A percentile compares a stretch with the other conserved stretches of the same genome.
Evolutionary conservation across 2,113 vertebrate genomes (phyloP).

Genomic region (Ptyas mucosa): DNA sequence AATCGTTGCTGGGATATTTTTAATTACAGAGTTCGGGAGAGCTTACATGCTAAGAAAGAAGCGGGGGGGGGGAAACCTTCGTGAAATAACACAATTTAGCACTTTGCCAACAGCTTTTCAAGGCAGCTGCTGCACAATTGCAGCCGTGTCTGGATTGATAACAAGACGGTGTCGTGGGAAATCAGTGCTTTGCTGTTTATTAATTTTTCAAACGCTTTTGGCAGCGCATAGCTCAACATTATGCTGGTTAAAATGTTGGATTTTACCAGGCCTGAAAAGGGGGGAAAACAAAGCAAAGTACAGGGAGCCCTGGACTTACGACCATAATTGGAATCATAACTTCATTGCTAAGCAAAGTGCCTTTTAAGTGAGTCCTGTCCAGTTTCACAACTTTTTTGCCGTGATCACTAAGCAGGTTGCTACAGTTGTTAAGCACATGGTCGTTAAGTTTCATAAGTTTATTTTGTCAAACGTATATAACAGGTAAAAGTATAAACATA

Average conservation of each 20-base stretch:
- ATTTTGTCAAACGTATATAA: no score
- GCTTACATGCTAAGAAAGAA: not conserved
- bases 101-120: not conserved
- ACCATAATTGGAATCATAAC: not conserved
- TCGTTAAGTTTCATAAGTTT: no score
- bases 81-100: not conserved
- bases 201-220: not conserved
- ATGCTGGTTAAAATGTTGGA: not conserved
- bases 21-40: not conserved
- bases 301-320: not conserved
- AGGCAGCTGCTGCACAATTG: not conserved
- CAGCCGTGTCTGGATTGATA: not conserved
- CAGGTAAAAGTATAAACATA: no score
- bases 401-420: not conserved
- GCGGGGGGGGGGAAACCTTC: not conserved
- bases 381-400: not conserved
- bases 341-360: not conserved
- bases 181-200: not conserved
- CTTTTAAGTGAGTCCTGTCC: not conserved
- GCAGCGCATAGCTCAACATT: not conserved
- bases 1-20: not conserved
- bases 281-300: no score
- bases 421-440: not conserved
- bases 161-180: not conserved
- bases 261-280: not conserved